These are phyloP conservation scores for Phymorhynchus buccinoides DNA, from an alignment of 1,140 invertebrate genomes.

Conservation along the genomic window DNA sequence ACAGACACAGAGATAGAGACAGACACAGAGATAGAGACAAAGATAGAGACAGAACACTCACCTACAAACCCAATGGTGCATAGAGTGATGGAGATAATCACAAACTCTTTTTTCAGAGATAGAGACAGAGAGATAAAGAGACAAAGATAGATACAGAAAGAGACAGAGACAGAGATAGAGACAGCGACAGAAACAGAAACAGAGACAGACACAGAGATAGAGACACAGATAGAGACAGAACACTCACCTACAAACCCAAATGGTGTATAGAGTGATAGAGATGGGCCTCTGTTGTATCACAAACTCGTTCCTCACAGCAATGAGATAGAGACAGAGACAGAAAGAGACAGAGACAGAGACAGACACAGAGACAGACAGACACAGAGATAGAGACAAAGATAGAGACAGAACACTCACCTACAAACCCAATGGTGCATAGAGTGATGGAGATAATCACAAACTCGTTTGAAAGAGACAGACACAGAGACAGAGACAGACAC, in stretches of 20 bases:
- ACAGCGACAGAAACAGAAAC: neutral
- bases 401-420: slow-evolving; percentile 59
- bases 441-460: slow-evolving; percentile 65
- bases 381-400: neutral
- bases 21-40: neutral
- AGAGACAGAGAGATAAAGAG: too few species aligned
- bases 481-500: neutral
- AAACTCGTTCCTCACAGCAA: too few species aligned
- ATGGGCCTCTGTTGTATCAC: too few species aligned
- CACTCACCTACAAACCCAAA: slow-evolving; percentile 67
- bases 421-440: slow-evolving; percentile 64
- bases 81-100: slow-evolving; percentile 65
- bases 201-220: neutral
- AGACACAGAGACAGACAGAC: neutral
- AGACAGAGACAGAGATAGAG: slow-evolving; percentile 4
- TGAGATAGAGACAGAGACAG: neutral
- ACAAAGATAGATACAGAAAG: too few species aligned
- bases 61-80: slow-evolving; percentile 68
- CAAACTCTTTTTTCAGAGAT: slow-evolving; percentile 49
- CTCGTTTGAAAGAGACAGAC: slow-evolving; percentile 57
- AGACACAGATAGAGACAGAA: neutral
- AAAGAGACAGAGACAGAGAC: neutral
- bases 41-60: slow-evolving; percentile 53
- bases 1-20: neutral
- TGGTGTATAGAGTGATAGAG: slow-evolving; percentile 65